Evolutionary conservation across 2,113 vertebrate species (phyloP), one percentile per base, ranked within the genome.

Genomic region (Lophotis ruficrista): DNA sequence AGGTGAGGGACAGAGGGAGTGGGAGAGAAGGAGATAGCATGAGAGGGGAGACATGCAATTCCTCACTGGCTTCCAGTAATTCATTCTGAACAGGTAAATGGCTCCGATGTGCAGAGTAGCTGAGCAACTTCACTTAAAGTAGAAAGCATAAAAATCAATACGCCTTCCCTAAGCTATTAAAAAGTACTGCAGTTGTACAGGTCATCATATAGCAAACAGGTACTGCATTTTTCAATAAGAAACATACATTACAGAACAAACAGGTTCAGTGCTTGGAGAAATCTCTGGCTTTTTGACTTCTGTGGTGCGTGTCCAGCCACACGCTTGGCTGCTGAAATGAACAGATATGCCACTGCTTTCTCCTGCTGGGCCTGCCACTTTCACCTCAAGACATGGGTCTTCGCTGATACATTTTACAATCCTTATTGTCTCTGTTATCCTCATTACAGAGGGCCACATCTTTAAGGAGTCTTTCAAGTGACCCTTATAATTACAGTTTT

Each of bases 81-180:
- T 71, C 83, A 75, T 91, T 54, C 76, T 83, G 73, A 95, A 51
- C n/a, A 87, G 27, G 64, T 53, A 83, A 90, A 95, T 72, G 28
- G 57, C 58, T 96, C 53, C 73, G 16, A 1, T 33, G 45, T 23
- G 61, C 56, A 81, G 64, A 84, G 47, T 10, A 95, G 68, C 62
- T 58, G 3, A 96, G 31, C 8, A 13, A 33, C 14, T 87, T 60
- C 1, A 2, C 5, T 85, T 86, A 53, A 57, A 82, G 75, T 51
- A 85, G 77, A 76, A 82, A 87, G 60, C 53, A 76, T 84, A 83
- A 70, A 97, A 96, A 94, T 94, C 87, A 65, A 21, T 93, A 72
- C 72, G 30, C 54, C 51, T 83, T 96, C 57, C 50, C 30, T 75
- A 90, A 87, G 66, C 64, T 95, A 78, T 82, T 91, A 58, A 87